These are phyloP conservation scores for Drosophila yooni DNA, from an alignment of 2,888 invertebrate genomes.

Conservation along the genomic window DNA sequence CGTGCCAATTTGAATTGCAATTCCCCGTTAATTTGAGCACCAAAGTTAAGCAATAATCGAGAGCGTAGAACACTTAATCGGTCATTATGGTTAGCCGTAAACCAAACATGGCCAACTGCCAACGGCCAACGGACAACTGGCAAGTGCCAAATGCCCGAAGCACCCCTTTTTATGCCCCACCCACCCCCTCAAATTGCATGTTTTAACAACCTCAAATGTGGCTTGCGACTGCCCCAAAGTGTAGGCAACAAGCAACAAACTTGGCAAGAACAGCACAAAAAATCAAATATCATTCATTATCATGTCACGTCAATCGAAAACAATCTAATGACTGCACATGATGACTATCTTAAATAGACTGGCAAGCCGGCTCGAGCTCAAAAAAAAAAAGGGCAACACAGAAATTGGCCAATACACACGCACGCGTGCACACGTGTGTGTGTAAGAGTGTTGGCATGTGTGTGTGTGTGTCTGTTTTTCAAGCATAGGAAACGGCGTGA, in stretches of 20 bases:
- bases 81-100: constrained; percentile 69
- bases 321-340: constrained; percentile 83
- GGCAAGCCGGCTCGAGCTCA: constrained; percentile 40
- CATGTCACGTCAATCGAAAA: constrained; percentile 83
- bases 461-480: constrained; percentile 26
- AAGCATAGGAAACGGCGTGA: constrained; percentile 55
- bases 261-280: constrained; percentile 13
- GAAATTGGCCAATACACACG: constrained; percentile 42
- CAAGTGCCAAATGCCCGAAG: constrained; percentile 16
- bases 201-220: constrained; percentile 27
- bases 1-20: constrained; percentile 70
- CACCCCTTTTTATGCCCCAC: neutral
- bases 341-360: constrained; percentile 80
- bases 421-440: constrained; percentile 25
- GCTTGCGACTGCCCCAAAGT: constrained; percentile 26
- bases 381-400: constrained; percentile 15
- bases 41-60: constrained; percentile 60
- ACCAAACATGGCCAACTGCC: constrained; percentile 65
- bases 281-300: constrained; percentile 76
- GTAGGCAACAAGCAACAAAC: constrained; percentile 37
- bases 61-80: constrained; percentile 55
- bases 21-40: constrained; percentile 62
- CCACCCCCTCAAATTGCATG: constrained; percentile 40
- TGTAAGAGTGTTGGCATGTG: constrained; percentile 2
- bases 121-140: constrained; percentile 20